Evolutionary conservation across 2,888 invertebrate species (phyloP).

Genomic region (Lochmaea crataegi): DNA sequence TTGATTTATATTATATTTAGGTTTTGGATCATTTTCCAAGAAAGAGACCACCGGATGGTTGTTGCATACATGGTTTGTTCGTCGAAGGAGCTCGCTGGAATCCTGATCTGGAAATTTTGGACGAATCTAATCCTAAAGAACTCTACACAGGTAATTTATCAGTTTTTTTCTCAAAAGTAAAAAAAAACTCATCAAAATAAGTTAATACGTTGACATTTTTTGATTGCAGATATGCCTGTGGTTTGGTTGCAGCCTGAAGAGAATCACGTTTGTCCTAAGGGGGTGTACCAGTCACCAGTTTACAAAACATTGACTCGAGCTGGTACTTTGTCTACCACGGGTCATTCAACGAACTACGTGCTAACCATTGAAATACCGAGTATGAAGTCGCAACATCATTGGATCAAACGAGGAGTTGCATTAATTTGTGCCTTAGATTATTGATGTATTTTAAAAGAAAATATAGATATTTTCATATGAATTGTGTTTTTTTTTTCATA

Average conservation of each 20-base stretch:
- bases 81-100: conserved; percentile 86
- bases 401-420: conserved; percentile 74
- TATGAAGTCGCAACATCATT: conserved; percentile 68
- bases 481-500: too few relatives aligned
- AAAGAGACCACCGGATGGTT: conserved; percentile 70
- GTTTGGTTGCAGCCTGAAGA: conserved; percentile 78
- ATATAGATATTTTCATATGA: too few relatives aligned
- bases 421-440: conserved; percentile 69
- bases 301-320: conserved; percentile 75
- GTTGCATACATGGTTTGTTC: conserved; percentile 75
- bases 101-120: conserved; percentile 66
- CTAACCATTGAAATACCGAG: conserved; percentile 72
- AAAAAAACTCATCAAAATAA: too few relatives aligned
- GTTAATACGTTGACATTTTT: background rate
- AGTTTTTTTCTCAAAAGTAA: background rate
- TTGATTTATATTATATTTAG: conserved; percentile 57
- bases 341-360: conserved; percentile 78
- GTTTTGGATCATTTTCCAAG: conserved; percentile 65
- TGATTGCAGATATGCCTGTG: conserved; percentile 73
- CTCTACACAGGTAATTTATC: conserved; percentile 72
- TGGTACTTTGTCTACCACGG: conserved; percentile 75
- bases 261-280: conserved; percentile 69
- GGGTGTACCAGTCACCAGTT: conserved; percentile 72
- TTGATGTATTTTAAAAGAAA: conserved; percentile 48
- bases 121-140: conserved; percentile 75